Evolutionary conservation across 1,140 invertebrate genomes (phyloP), one percentile per base, ranked within the genome.

Genomic region (Heliconius hermathena): DNA sequence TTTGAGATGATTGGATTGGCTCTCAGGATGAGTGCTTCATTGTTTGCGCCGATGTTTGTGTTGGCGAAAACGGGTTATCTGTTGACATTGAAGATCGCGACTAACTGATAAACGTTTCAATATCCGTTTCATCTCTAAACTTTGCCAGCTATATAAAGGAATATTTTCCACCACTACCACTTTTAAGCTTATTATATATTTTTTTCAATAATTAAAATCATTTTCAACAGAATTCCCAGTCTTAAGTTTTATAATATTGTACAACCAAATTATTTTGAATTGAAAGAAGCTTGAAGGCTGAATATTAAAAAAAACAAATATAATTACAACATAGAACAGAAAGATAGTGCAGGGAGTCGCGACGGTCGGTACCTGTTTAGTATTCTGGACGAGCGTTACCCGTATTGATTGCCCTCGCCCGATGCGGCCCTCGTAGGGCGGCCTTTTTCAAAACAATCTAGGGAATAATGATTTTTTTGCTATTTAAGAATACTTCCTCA

Each of bases 1-100:
- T 92, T 92, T 91, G 90, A 85, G 88, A 90, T 91, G 89, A 92
- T 92, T 93, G 90, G 90, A 93, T 93, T 92, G 91, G 88, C 86
- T 89, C 84, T 84, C 80, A 74, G 84, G 85, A 88, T 83, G 87
- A 89, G 89, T 88, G 75, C 78, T 78, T 77, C 81, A 82, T 82
- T 82, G 81, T 82, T 82, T 82, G 81, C 82, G 26, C 38, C 82
- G 33, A 80, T 83, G 78, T 84, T 81, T 81, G 81, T 79, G 81
- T 82, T 81, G 77, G 71, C 79, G 75, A 36, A 66, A 83, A 84
- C 83, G 82, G 83, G 83, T 85, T 85, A 85, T 83, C 82, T 83
- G 83, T 85, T 85, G 83, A 85, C 83, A 81, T 76, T 83, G 73
- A 77, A 79, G 79, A 83, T 82, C 75, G 82, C 77, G 76, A 54